Evolutionary conservation across 1,140 invertebrate genomes (phyloP), one percentile per base, ranked within the genome.

Genomic region (Drosophila repleta): DNA sequence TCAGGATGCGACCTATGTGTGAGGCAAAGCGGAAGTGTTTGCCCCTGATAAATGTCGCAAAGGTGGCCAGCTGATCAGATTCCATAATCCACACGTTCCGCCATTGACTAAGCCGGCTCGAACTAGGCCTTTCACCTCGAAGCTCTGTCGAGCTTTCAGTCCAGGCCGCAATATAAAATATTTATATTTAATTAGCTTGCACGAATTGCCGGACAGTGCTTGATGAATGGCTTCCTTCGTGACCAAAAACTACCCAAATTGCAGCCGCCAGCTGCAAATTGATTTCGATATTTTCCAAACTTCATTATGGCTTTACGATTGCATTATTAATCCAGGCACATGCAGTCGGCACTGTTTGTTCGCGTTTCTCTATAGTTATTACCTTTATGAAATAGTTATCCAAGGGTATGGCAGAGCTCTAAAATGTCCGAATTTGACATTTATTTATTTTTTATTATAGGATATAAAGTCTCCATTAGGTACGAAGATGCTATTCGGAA

Each of bases 211-310:
- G 79, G 79, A 87, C 83, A 79, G 53, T 67, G 72, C 67, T 76
- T 87, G 79, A 89, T 55, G 70, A 89, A 88, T 72, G 79, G 60
- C 84, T 87, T 87, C 84, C 76, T 81, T 68, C 65, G 73, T 85
- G 65, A 71, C 69, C 68, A 63, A 79, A 63, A 56, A 35, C 32
- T 35, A 46, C 8, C 58, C 17, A 45, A 55, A 39, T 8, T 45
- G 26, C 37, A 52, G 62, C 51, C 61, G 60, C 21, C 7, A 75
- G 70, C 63, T 69, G 55, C 48, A 48, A 74, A 74, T 52, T 63
- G 45, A 64, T 64, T 64, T 39, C 46, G 72, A 53, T 72, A 49
- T 68, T 81, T 67, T 67, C 74, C 52, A 2, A 75, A 49, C 43
- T 71, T 65, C 29, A 45, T 60, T 53, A 70, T 62, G 55, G 41